These are phyloP conservation scores for Takifugu ocellatus DNA, from an alignment of 2,797 vertebrate genomes.

Conservation along the genomic window DNA sequence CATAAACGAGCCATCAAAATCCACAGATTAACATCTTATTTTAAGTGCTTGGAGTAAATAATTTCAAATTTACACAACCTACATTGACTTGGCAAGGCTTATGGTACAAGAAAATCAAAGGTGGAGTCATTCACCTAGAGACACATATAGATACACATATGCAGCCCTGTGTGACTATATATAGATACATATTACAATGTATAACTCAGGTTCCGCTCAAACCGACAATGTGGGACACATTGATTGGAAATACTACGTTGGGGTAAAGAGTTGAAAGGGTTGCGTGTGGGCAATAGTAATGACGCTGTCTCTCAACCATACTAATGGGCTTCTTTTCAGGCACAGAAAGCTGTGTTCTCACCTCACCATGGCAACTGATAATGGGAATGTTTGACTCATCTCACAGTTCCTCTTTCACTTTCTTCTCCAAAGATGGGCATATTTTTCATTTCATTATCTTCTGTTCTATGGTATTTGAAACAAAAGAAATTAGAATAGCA, in stretches of 20 bases:
- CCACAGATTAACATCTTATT: too few relatives aligned
- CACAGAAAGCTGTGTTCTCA: conserved; percentile 35
- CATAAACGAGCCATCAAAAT: too few relatives aligned
- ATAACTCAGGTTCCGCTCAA: too few relatives aligned
- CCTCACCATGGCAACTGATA: conserved; percentile 61
- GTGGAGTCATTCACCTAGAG: too few relatives aligned
- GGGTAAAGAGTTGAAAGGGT: conserved; percentile 34
- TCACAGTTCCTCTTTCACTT: conserved; percentile 27
- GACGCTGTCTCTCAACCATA: conserved; percentile 26
- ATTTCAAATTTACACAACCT: too few relatives aligned
- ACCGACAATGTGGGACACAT: background rate
- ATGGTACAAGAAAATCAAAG: too few relatives aligned
- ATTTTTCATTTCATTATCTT: conserved; percentile 13
- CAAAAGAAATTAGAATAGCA: conserved; percentile 1
- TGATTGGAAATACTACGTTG: conserved; percentile 15
- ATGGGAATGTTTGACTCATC: conserved; percentile 50
- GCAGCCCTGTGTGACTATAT: too few relatives aligned
- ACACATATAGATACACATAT: too few relatives aligned
- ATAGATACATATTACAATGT: too few relatives aligned
- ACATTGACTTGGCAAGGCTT: too few relatives aligned
- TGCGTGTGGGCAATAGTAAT: conserved; percentile 31
- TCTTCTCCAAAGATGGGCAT: conserved; percentile 21
- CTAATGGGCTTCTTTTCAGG: conserved; percentile 50
- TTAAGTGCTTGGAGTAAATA: too few relatives aligned
- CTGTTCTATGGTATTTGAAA: background rate